These are phyloP conservation scores for Poecile montanus DNA, from an alignment of 2,797 vertebrate species.

Conservation along the genomic window DNA sequence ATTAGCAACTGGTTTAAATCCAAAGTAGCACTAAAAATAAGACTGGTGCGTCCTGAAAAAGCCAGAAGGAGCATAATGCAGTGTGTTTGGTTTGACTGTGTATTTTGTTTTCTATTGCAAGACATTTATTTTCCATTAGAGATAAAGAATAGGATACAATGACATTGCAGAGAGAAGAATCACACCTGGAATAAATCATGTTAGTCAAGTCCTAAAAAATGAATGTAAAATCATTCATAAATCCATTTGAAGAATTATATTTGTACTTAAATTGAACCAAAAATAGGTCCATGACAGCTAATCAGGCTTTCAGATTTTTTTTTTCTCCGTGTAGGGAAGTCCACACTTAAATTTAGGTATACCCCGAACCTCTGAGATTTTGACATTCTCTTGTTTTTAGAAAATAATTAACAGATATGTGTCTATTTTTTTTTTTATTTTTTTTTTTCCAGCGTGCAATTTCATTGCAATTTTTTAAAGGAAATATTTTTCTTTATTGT, in stretches of 20 bases:
- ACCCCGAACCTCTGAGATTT: not conserved
- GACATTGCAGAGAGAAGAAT: not conserved
- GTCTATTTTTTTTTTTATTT: not conserved
- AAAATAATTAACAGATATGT: not conserved
- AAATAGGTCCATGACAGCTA: not conserved
- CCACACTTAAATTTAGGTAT: not conserved
- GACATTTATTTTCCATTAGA: not conserved
- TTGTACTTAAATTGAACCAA: not conserved
- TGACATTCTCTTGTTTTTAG: not conserved
- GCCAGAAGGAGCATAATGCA: not conserved
- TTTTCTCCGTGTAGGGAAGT: not conserved
- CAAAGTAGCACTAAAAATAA: not conserved
- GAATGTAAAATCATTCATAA: not conserved
- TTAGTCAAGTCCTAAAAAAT: not conserved
- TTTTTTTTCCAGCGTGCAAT: too few relatives aligned
- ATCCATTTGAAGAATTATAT: not conserved
- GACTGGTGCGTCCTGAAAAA: rapidly evolving
- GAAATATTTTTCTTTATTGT: not conserved
- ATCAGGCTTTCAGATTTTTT: not conserved
- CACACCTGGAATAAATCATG: not conserved
- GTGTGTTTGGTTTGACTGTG: not conserved
- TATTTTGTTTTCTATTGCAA: not conserved
- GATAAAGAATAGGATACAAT: not conserved
- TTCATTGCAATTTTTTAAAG: not conserved
- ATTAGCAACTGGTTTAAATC: not conserved